These are phyloP conservation scores for Hephaestus fuliginosus DNA, from an alignment of 2,797 vertebrate genomes.

Conservation along the genomic window DNA sequence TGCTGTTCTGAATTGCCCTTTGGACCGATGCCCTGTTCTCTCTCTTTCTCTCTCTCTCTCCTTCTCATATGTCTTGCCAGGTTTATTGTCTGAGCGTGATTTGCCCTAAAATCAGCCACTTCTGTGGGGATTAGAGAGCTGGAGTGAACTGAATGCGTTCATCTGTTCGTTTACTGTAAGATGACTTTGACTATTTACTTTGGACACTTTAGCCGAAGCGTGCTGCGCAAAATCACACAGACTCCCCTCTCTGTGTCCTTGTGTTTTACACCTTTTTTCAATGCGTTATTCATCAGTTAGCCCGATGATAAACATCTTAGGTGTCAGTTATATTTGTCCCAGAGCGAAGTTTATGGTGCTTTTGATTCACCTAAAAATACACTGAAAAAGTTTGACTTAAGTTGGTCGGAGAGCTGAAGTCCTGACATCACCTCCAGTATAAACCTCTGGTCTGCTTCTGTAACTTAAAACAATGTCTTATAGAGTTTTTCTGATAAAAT, in stretches of 20 bases:
- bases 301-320: conserved; percentile 44
- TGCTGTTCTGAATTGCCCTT: conserved; percentile 71
- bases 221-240: conserved; percentile 3
- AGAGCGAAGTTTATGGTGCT: conserved; percentile 24
- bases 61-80: conserved; percentile 71
- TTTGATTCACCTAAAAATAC: conserved; percentile 27
- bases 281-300: conserved; percentile 50
- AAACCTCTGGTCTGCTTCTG: neutral
- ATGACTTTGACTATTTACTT: conserved; percentile 20
- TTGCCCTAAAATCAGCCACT: conserved; percentile 70
- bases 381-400: conserved; percentile 17
- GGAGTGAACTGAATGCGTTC: conserved; percentile 46
- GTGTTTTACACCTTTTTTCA: conserved; percentile 45
- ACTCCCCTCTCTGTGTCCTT: conserved; percentile 31
- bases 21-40: conserved; percentile 65
- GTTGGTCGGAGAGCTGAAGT: neutral
- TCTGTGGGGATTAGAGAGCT: conserved; percentile 59
- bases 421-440: conserved; percentile 2
- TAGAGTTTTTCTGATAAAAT: neutral
- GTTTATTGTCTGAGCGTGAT: conserved; percentile 70
- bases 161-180: conserved; percentile 30
- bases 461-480: neutral
- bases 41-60: conserved; percentile 38
- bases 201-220: conserved; percentile 9
- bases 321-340: conserved; percentile 46